These are phyloP conservation scores for Ia io DNA, from an alignment of 2,113 vertebrate species.

Conservation along the genomic window DNA sequence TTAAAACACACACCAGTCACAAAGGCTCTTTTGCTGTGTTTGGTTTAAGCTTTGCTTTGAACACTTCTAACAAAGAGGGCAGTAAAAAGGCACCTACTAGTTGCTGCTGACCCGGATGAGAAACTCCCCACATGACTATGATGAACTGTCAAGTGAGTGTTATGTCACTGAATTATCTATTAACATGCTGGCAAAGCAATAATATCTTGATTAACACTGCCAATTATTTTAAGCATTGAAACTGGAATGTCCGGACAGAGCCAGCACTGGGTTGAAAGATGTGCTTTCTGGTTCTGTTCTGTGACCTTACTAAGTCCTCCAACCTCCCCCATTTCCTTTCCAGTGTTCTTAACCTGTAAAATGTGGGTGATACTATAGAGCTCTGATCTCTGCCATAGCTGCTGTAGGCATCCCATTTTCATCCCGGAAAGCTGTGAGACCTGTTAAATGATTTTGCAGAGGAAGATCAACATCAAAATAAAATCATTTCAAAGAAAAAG, in stretches of 20 bases:
- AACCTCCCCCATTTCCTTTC: background rate
- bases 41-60: constrained; percentile 7
- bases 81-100: constrained; percentile 19
- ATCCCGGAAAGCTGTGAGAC: background rate
- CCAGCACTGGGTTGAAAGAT: background rate
- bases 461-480: background rate
- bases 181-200: constrained; percentile 40
- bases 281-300: constrained; percentile 22
- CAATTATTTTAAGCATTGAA: background rate
- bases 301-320: background rate
- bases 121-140: background rate
- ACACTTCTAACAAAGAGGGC: constrained; percentile 12
- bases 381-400: background rate
- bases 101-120: constrained; percentile 23
- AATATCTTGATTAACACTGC: background rate
- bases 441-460: background rate
- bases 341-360: background rate
- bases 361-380: background rate
- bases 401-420: background rate
- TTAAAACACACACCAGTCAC: background rate
- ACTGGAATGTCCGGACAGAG: background rate
- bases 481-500: constrained; percentile 33
- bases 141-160: background rate
- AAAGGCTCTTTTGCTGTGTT: background rate
- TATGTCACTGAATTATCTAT: constrained; percentile 9